Evolutionary conservation across 2,797 vertebrate species (phyloP), one percentile per base, ranked within the genome.

Genomic region (Geotrypetes seraphini): DNA sequence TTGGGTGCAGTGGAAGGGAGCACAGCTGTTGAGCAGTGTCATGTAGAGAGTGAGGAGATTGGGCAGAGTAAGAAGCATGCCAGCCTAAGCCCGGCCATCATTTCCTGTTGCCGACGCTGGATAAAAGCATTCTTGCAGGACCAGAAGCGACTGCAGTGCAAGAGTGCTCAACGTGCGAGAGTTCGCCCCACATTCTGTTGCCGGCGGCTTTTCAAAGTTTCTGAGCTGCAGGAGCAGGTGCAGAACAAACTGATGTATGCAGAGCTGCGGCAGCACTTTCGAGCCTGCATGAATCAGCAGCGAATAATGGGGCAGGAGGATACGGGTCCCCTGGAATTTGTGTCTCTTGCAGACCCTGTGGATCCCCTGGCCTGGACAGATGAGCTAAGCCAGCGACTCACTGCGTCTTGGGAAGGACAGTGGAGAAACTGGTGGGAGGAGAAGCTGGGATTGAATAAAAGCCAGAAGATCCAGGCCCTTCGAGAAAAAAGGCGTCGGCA

Each of bases 371-470:
- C 3, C 1, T 81, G 52, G 25, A 22, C 0, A 0, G 86, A 91
- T 1, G 21, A 63, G 1, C 36, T 85, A 3, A 89, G 79, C 6
- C 11, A 69, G 5, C 82, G 92, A 1, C 53, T 97, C 31, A 75
- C 60, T 0, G 41, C 36, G 3, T 59, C 81, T 3, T 85, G 84
- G 84, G 47, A 51, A 19, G 71, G 66, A 1, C 43, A 51, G 5
- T 85, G 75, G 66, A 47, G 12, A 1, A 29, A 24, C 2, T 95
- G 91, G 89, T 93, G 92, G 91, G 57, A 68, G 1, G 76, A 81
- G 3, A 52, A 50, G 12, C 59, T 68, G 2, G 83, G 72, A 0
- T 7, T 62, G 10, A 65, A 60, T 40, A 4, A 5, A 1, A 47
- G 53, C 0, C 21, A 36, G 13, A 85, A 74, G 57, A 19, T 57